phyloP scores from a whole-genome alignment of 2,888 invertebrate genomes.

The Plebejus argus region DNA sequence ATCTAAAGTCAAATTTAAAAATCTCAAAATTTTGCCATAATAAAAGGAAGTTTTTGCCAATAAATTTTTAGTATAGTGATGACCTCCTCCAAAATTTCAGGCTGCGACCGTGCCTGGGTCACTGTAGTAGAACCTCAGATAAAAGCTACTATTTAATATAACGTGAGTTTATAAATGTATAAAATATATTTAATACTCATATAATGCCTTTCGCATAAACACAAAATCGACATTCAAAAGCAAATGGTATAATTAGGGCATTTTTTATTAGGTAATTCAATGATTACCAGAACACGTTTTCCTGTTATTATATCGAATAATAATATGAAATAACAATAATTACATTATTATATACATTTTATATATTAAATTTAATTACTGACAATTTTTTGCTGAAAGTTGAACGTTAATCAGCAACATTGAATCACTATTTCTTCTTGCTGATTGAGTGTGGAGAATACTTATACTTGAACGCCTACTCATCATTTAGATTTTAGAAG shows the following conservation, averaged over 20 bases:
- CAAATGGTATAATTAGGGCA: background rate
- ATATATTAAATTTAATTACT: background rate
- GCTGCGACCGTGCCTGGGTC: too few relatives aligned
- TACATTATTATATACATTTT: background rate
- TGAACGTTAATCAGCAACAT: background rate
- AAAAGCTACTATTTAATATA: background rate
- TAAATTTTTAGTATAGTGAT: too few relatives aligned
- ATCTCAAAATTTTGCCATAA: too few relatives aligned
- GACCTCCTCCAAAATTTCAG: too few relatives aligned
- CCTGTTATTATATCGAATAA: background rate
- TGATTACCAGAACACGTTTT: background rate
- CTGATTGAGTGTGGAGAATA: too few relatives aligned
- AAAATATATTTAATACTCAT: background rate
- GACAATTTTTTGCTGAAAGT: background rate
- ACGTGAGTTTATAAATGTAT: too few relatives aligned
- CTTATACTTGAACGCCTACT: too few relatives aligned
- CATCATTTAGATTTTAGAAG: too few relatives aligned
- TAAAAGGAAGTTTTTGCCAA: too few relatives aligned
- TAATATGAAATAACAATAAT: background rate
- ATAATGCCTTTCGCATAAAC: background rate
- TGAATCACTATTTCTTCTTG: too few relatives aligned
- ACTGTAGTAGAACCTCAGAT: background rate
- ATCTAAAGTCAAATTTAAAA: too few relatives aligned
- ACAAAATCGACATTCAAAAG: background rate
- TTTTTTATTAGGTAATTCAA: background rate